These are phyloP conservation scores for Bradypodion ventrale DNA, from an alignment of 2,797 vertebrate genomes.

Conservation along the genomic window DNA sequence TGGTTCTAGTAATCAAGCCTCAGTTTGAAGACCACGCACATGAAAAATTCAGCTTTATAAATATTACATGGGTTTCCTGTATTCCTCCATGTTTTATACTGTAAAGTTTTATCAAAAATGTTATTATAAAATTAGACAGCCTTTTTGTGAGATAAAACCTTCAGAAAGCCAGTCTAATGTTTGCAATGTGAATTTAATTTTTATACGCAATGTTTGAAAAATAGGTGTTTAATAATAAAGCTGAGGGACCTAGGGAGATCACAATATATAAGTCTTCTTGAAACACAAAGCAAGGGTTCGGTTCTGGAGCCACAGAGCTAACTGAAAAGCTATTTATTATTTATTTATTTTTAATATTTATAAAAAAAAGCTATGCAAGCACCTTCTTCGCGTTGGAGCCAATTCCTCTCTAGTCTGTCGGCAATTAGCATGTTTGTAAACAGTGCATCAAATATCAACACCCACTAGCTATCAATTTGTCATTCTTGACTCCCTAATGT, in stretches of 20 bases:
- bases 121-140: not conserved
- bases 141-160: not conserved
- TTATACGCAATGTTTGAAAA: not conserved
- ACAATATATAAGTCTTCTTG: not conserved
- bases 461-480: too few species aligned
- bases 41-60: not conserved
- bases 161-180: not conserved
- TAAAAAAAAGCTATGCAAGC: too few species aligned
- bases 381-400: not conserved
- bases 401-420: too few species aligned
- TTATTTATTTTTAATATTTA: too few species aligned
- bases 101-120: not conserved
- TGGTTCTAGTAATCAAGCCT: not conserved
- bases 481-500: too few species aligned
- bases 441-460: too few species aligned
- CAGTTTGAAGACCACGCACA: not conserved
- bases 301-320: not conserved
- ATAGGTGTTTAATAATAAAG: not conserved
- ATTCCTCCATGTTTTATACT: not conserved
- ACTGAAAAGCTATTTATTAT: too few species aligned
- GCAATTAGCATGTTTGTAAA: not conserved
- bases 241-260: not conserved
- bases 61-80: not conserved
- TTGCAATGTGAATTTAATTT: not conserved
- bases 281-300: not conserved